phyloP scores from a whole-genome alignment of 2,888 invertebrate species.

The Salpingus planirostris region DNA sequence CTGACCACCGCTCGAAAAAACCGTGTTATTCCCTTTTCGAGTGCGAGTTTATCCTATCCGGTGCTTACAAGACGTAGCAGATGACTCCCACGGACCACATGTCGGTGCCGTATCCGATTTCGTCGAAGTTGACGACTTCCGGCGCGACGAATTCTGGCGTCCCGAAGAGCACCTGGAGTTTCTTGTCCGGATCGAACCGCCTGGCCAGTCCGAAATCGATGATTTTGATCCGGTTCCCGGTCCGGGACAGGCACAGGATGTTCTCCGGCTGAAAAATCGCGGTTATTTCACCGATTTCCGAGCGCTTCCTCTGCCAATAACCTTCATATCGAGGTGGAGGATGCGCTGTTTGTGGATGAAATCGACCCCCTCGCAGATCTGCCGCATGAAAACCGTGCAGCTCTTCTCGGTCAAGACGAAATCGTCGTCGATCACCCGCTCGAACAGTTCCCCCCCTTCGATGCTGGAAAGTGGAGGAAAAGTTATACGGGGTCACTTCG shows the following conservation, averaged over 20 bases:
- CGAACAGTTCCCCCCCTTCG: constrained; percentile 96
- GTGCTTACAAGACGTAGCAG: constrained; percentile 95
- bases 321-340: constrained; percentile 96
- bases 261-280: constrained; percentile 89
- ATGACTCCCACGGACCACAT: constrained; percentile 99
- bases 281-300: constrained; percentile 5
- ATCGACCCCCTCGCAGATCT: constrained; percentile 96
- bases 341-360: constrained; percentile 95
- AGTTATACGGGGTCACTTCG: background rate
- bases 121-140: constrained; percentile 97
- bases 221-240: constrained; percentile 97
- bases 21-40: too few species aligned
- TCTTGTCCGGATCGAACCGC: constrained; percentile 84
- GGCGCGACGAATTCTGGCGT: constrained; percentile 99
- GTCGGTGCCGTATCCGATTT: constrained; percentile 90
- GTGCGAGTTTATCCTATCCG: too few species aligned
- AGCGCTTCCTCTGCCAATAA: constrained; percentile 32
- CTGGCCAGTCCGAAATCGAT: constrained; percentile 97
- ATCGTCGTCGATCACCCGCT: constrained; percentile 96
- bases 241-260: constrained; percentile 88
- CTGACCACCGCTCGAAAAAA: too few species aligned
- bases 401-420: constrained; percentile 94
- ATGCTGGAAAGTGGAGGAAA: constrained; percentile 65
- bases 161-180: constrained; percentile 89
- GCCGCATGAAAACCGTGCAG: constrained; percentile 93